Evolutionary conservation across 2,113 vertebrate genomes (phyloP), one percentile per base, ranked within the genome.

Genomic region (Vulpes vulpes): DNA sequence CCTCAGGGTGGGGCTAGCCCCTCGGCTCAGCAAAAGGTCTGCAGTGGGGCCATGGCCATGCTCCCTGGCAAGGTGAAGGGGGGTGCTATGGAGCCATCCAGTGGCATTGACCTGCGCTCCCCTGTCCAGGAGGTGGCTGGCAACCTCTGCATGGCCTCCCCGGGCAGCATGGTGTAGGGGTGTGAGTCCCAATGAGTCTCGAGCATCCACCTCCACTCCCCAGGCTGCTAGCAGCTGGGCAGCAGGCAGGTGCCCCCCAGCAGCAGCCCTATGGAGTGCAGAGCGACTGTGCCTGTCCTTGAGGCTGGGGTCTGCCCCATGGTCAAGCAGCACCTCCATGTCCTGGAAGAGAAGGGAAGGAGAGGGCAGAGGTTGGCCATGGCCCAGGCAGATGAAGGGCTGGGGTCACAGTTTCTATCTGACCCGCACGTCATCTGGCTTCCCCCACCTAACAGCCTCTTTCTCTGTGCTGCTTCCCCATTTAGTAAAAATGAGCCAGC

Each of bases 191-290:
- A 98, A 81, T 0, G 80, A 69, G n/a, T 99, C 98, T 27, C 1
- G 92, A 35, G 55, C 60, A 1, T 98, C 82, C 14, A 98, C 16
- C 3, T 73, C 20, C 0, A 92, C 94, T 8, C 96, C 97, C 55
- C 59, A n/a, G 60, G 96, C 25, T 0, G 93, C 96, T 84, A 99
- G 88, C 10, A 98, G 62, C 65, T 92, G 92, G 51, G 95, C 94
- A 0, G 96, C 51, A 0, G 15, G 20, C 16, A 98, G 93, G 43
- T 98, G 94, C 22, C 98, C 98, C 0, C 74, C 81, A 0, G 93
- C 55, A 0, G 98, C 98, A 1, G 98, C 98, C 88, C 96, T 96
- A 80, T 98, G 98, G 8, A 98, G 96, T 0, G 98, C 93, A 0
- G 97, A 97, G 62, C 98, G 95, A 27, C 98, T 91, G 7, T 97